Conservation (phyloP, 1,140 invertebrate genomes). For the Xylocopa sonorina region DNA sequence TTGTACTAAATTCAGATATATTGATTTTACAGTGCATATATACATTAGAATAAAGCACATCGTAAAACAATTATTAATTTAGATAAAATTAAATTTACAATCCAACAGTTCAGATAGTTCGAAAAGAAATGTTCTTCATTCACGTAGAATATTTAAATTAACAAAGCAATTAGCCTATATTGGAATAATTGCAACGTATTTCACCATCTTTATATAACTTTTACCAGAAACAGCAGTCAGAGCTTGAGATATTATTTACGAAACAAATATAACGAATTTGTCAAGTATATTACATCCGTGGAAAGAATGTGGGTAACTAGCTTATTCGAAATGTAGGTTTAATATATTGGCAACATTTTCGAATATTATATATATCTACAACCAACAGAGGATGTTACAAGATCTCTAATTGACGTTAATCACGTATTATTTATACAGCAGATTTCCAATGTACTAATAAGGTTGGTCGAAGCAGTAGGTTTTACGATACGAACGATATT, state of each 20-base stretch:
- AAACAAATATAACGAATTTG: not conserved
- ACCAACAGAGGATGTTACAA: not conserved
- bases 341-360: conserved; percentile 14
- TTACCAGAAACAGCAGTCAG: not conserved
- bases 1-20: not conserved
- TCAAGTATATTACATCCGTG: not conserved
- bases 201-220: conserved; percentile 44
- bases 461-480: not conserved
- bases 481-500: not conserved
- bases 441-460: not conserved
- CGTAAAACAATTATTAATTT: not conserved
- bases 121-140: too few relatives aligned
- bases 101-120: too few relatives aligned
- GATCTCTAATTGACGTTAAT: not conserved
- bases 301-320: not conserved
- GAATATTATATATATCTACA: not conserved
- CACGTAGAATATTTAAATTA: not conserved
- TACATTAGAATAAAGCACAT: not conserved
- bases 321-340: conserved; percentile 15
- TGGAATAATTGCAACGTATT: conserved; percentile 15
- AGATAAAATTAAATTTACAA: not conserved
- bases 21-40: not conserved
- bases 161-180: conserved; percentile 4
- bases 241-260: not conserved
- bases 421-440: not conserved